Base-by-base conservation (phyloP, 1,140 invertebrate species). In the Arion vulgaris region DNA sequence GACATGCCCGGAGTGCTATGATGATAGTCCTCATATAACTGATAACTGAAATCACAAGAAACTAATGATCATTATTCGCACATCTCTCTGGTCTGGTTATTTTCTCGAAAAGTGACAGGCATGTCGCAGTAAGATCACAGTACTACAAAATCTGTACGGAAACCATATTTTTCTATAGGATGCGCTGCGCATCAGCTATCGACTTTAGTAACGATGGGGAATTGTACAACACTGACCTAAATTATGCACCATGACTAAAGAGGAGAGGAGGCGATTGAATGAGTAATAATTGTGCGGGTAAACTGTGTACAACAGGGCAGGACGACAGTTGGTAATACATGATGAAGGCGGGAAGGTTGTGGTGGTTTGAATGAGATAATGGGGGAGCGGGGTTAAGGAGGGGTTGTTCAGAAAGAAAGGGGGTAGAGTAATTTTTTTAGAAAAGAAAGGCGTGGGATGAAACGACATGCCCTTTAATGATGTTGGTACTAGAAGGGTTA, bases 151-250 rank as follows among this genome's bases (percentile, higher is more conserved):
- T 19, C 13, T n/a, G 57, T 23, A 62, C 57, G 26, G 4, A 9
- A n/a, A 23, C 57, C 57, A 62, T 62, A n/a, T 62, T 62, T n/a
- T 49, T 62, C 15, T 62, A 62, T 62, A 62, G 57, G 57, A 62
- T 62, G 57, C 26, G 57, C 57, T 19, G 57, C 57, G 57, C 57
- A 62, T 62, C 26, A 62, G 57, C 57, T 62, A 62, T 62, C 57
- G 57, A 62, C 57, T 62, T 62, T 62, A 62, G 57, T 62, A 62
- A n/a, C 57, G 57, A 19, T n/a, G 57, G 13, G 26, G 57, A 62
- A n/a, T 62, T 62, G 11, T 62, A 23, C 57, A 62, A 23, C 13
- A n/a, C 11, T 62, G 57, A 62, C 57, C 57, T 62, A 62, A 62
- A 62, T 62, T 62, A n/a, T 62, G 57, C 57, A 62, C 57, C 13